Base-by-base conservation (phyloP, 2,113 vertebrate genomes). In the Brachionichthys hirsutus region DNA sequence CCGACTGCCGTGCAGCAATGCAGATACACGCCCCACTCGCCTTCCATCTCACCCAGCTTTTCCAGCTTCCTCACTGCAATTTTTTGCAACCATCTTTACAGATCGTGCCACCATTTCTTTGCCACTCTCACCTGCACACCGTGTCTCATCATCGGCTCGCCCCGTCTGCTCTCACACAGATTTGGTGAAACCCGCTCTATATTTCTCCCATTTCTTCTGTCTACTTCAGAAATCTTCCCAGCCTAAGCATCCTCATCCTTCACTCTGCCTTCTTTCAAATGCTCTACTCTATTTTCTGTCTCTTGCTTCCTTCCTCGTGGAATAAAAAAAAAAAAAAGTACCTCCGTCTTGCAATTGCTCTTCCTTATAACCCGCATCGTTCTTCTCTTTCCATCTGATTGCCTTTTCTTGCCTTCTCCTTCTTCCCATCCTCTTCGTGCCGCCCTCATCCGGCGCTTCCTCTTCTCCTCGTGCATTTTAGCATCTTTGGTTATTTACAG, bases 1-100 rank as follows among this genome's bases (percentile, higher is more conserved):
- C 70, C 18, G 61, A 54, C 54, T 38, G 66, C 44, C 52, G 9
- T 49, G 67, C 80, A 13, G 73, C 81, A 80, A 30, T 75, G 70
- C 83, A 83, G 80, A 82, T 83, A 80, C 75, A 75, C 51, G 49
- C 54, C 15, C 24, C 9, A 22, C 67, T 45, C 12, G 15, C 17
- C 57, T 16, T n/a, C 40, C 20, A 47, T 34, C 35, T 14, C 46
- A 10, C 20, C 50, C 12, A 34, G 12, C 12, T 49, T 13, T 4
- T 16, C 12, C 15, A 42, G 19, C 14, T 40, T 11, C 12, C 15
- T 10, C 16, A 4, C 13, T 20, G 13, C 17, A 5, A n/a, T 51
- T 30, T 63, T 42, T 40, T 35, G 19, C 16, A 36, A 17, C 42
- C 40, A 4, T 30, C 0, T 9, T 12, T 5, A 20, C 17, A 2